These are phyloP conservation scores for Limosa lapponica DNA, from an alignment of 2,797 vertebrate species.

Conservation along the genomic window DNA sequence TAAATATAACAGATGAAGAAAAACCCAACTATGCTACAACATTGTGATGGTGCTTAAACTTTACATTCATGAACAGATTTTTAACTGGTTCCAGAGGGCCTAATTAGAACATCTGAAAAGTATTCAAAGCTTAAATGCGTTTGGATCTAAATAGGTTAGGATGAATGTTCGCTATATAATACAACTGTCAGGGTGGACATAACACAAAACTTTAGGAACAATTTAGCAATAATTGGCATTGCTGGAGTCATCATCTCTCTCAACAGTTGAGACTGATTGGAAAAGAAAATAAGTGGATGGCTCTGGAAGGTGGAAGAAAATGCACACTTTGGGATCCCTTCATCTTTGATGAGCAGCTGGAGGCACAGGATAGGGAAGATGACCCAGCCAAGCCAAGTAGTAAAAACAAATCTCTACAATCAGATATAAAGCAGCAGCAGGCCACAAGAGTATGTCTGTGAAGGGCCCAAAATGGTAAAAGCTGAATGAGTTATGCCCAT, in stretches of 20 bases:
- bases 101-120: constrained; percentile 15
- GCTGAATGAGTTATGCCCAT: background rate
- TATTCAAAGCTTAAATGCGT: background rate
- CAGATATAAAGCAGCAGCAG: background rate
- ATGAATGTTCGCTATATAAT: background rate
- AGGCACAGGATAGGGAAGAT: background rate
- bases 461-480: background rate
- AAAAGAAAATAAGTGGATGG: background rate
- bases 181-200: background rate
- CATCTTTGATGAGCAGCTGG: background rate
- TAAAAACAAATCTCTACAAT: background rate
- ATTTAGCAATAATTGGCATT: background rate
- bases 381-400: background rate
- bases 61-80: background rate
- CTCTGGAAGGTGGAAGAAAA: background rate
- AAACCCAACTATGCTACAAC: background rate
- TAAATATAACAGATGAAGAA: background rate
- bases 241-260: background rate
- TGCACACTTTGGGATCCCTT: background rate
- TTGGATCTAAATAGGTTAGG: background rate
- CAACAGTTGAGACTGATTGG: background rate
- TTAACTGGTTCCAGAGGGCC: constrained; percentile 18
- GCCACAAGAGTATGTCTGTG: background rate
- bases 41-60: background rate
- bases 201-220: background rate